Evolutionary conservation across 2,888 invertebrate species (phyloP), one percentile per base, ranked within the genome.

Genomic region (Ctena decussata): DNA sequence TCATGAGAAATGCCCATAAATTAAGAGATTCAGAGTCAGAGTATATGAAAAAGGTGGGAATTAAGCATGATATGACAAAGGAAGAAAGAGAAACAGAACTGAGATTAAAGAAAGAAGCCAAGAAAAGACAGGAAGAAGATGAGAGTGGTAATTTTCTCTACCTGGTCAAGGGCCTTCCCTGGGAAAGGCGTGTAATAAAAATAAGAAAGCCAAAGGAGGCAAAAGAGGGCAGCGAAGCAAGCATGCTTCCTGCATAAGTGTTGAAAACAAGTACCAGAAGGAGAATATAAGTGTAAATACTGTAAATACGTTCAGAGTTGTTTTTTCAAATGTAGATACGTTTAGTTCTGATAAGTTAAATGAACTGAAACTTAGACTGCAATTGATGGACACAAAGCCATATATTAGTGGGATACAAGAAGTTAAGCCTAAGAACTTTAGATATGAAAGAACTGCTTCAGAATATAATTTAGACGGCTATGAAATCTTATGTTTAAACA

Each of bases 21-120:
- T 30, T 69, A 30, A 8, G n/a, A 30, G 5, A 11, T n/a, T 27
- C 30, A 69, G 32, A 30, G n/a, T 69, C 30, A 18, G 32, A 27
- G n/a, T 69, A 69, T 69, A 87, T 32, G 11, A 35, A 75, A 21
- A 75, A 35, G 15, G 32, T 57, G 30, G 44, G 32, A 37, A 65
- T 76, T 27, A 76, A 76, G 49, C 76, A 76, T 76, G 76, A 76
- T 49, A 76, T 57, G 76, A 76, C 35, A n/a, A 53, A 53, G 30
- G 75, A 75, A 12, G 60, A 76, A 60, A 5, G 76, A 11, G 49
- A 15, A 15, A 65, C 46, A 57, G 76, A 76, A 3, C n/a, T 37
- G 27, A 35, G 35, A 27, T 49, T 76, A 12, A 37, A 24, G 18
- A 76, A 21, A 76, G 76, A 76, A 41, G 60, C 76, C n/a, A 76